Percentiles rank a stretch among this genome's conserved stretches.
phyloP scores from a whole-genome alignment of 2,888 invertebrate species.

The Meteorus colon region DNA sequence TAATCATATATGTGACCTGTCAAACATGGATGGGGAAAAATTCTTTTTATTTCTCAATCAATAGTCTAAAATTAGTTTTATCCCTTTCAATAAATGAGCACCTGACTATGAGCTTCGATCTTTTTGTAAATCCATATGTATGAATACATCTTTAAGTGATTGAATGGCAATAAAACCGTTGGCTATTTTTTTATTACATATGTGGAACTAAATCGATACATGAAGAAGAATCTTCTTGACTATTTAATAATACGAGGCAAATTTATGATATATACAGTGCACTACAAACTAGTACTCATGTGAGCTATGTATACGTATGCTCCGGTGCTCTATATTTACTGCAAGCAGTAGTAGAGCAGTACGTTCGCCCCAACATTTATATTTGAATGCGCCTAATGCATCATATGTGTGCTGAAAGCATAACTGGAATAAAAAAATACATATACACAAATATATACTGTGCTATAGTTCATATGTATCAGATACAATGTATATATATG shows the following conservation, averaged over 20 bases:
- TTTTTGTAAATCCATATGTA: too few species aligned
- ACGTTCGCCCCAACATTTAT: not conserved
- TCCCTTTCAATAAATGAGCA: too few species aligned
- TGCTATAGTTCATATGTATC: not conserved
- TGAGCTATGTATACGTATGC: not conserved
- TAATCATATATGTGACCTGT: too few species aligned
- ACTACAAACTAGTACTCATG: slow-evolving; percentile 1
- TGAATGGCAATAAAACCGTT: too few species aligned
- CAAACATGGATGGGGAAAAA: too few species aligned
- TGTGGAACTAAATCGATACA: too few species aligned
- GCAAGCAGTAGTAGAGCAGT: not conserved
- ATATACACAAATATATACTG: not conserved
- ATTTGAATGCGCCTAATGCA: slow-evolving; percentile 7
- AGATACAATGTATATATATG: not conserved
- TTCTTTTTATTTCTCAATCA: too few species aligned
- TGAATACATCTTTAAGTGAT: too few species aligned
- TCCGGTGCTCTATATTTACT: not conserved
- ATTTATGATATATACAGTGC: not conserved
- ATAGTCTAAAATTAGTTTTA: too few species aligned
- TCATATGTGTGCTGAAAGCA: slow-evolving; percentile 1
- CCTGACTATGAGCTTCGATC: too few species aligned
- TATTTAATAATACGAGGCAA: not conserved
- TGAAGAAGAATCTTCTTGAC: not conserved
- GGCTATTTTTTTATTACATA: too few species aligned
- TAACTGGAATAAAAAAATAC: not conserved